Conservation (phyloP, 2,888 invertebrate genomes). For the Phaedon cochleariae region DNA sequence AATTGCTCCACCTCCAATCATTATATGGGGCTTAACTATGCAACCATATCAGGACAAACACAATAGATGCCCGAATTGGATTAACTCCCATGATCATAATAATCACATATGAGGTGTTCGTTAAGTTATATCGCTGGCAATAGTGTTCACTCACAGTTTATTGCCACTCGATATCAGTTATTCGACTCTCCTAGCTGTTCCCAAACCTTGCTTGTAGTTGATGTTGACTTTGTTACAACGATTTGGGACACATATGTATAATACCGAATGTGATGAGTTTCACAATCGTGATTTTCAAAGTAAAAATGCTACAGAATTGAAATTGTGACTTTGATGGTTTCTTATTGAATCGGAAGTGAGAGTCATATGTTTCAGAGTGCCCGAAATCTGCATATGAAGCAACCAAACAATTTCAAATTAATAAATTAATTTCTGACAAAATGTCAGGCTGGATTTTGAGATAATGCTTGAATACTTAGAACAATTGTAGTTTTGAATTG, state of each 20-base stretch:
- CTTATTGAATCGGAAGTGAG: too few relatives aligned
- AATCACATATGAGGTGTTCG: slow-evolving; percentile 19
- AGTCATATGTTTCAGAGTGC: too few relatives aligned
- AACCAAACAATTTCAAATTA: too few relatives aligned
- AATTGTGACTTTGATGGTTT: too few relatives aligned
- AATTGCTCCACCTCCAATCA: slow-evolving; percentile 1
- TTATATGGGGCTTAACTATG: slow-evolving; percentile 4
- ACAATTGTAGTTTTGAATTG: too few relatives aligned
- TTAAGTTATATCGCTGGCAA: slow-evolving; percentile 17
- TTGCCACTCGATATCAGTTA: slow-evolving; percentile 10
- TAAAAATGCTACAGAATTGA: too few relatives aligned
- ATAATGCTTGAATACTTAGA: too few relatives aligned
- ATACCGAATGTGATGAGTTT: too few relatives aligned
- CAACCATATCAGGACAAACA: slow-evolving; percentile 13
- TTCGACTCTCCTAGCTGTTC: slow-evolving; percentile 1
- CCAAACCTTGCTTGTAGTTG: neutral
- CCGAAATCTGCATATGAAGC: too few relatives aligned
- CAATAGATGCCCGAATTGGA: slow-evolving; percentile 15
- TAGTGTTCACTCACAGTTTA: slow-evolving; percentile 13
- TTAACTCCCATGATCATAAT: slow-evolving; percentile 20
- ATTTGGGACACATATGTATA: neutral
- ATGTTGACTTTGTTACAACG: neutral
- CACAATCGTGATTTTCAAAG: too few relatives aligned
- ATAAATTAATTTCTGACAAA: too few relatives aligned
- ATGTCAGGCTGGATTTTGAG: too few relatives aligned